Conservation (phyloP, 2,797 vertebrate genomes). For the Carapus acus region DNA sequence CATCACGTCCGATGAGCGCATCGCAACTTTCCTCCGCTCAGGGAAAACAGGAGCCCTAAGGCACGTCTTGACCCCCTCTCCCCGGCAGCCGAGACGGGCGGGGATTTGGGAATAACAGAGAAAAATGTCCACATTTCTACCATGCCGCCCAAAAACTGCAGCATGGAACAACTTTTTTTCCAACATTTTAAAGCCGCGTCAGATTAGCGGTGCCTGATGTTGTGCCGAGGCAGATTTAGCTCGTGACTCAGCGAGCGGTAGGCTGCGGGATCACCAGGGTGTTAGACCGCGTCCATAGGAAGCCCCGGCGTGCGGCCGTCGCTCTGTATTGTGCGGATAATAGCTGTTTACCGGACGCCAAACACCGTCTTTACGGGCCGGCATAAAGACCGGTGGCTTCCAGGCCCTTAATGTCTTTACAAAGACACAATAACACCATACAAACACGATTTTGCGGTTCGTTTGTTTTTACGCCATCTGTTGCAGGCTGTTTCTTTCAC, state of each 20-base stretch:
- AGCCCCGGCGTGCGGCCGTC: slow-evolving; percentile 44
- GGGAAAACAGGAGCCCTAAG: slow-evolving; percentile 40
- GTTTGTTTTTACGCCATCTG: slow-evolving; percentile 35
- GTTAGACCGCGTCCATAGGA: slow-evolving; percentile 48
- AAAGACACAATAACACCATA: slow-evolving; percentile 64
- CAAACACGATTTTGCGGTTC: slow-evolving; percentile 64
- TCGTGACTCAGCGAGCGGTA: slow-evolving; percentile 52
- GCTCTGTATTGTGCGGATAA: slow-evolving; percentile 60
- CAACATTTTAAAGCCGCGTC: slow-evolving; percentile 24
- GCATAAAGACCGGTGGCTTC: slow-evolving; percentile 59
- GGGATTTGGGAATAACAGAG: neutral
- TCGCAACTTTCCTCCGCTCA: slow-evolving; percentile 44
- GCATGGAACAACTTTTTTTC: slow-evolving; percentile 28
- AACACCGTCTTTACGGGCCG: slow-evolving; percentile 46
- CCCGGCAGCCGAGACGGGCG: neutral
- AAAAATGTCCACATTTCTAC: neutral
- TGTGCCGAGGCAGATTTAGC: slow-evolving; percentile 53
- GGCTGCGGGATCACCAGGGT: slow-evolving; percentile 56
- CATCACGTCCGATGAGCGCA: slow-evolving; percentile 33
- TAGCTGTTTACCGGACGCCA: slow-evolving; percentile 63
- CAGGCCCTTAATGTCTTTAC: slow-evolving; percentile 55
- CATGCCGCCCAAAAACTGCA: slow-evolving; percentile 35
- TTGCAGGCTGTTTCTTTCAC: slow-evolving; percentile 42
- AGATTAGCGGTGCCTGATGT: slow-evolving; percentile 34
- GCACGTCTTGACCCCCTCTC: neutral